phyloP scores from a whole-genome alignment of 1,140 invertebrate species.

The Microplitis demolitor region DNA sequence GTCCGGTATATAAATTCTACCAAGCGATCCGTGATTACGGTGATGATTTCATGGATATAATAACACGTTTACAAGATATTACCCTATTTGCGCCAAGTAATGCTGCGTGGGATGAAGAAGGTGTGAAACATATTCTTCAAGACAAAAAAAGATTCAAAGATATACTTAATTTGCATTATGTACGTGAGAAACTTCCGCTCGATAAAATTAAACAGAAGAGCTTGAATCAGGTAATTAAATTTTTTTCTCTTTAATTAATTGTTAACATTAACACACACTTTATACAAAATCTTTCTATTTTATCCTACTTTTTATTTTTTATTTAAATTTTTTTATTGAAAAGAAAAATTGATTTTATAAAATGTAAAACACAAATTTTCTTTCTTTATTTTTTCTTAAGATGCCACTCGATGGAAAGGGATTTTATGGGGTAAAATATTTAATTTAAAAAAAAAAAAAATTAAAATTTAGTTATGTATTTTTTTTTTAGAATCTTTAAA shows the following conservation, averaged over 20 bases:
- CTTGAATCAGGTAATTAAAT: constrained; percentile 68
- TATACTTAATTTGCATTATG: constrained; percentile 82
- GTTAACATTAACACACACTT: background rate
- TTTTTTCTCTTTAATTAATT: constrained; percentile 12
- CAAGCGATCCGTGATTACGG: constrained; percentile 77
- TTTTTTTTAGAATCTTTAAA: background rate
- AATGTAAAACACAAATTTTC: constrained; percentile 23
- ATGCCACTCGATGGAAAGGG: constrained; percentile 35
- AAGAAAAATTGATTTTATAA: background rate
- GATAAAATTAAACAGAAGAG: constrained; percentile 76
- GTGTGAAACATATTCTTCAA: constrained; percentile 71
- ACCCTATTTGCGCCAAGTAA: constrained; percentile 91
- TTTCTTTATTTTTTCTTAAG: constrained; percentile 30
- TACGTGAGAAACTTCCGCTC: constrained; percentile 72
- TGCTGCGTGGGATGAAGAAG: constrained; percentile 74
- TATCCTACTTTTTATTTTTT: constrained; percentile 23
- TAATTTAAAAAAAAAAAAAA: constrained; percentile 12
- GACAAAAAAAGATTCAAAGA: constrained; percentile 73
- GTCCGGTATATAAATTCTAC: constrained; percentile 81
- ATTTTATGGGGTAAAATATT: constrained; percentile 45
- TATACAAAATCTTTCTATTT: background rate
- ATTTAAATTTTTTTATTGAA: background rate
- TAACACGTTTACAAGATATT: constrained; percentile 73
- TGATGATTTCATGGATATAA: constrained; percentile 73
- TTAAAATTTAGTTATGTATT: background rate